phyloP scores from a whole-genome alignment of 2,888 invertebrate species.

The Lithosia quadra region DNA sequence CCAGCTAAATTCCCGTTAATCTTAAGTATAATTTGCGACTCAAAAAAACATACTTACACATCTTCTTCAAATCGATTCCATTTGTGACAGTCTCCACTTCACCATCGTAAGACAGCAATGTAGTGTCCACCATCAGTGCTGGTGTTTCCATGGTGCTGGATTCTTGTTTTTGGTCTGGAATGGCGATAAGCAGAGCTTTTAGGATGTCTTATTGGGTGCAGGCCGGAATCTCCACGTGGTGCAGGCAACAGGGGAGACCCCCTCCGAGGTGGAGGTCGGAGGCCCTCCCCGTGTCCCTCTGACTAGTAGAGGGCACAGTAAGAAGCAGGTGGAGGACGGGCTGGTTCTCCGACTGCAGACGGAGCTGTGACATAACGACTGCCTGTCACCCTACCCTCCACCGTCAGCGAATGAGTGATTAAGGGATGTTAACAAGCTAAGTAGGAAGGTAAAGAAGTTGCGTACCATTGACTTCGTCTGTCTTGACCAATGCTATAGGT shows the following conservation, averaged over 20 bases:
- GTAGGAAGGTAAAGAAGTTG: background rate
- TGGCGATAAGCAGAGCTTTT: background rate
- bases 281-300: too few species aligned
- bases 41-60: conserved; percentile 40
- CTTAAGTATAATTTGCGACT: background rate
- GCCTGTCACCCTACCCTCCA: too few species aligned
- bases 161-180: conserved; percentile 13
- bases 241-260: too few species aligned
- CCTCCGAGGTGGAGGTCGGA: too few species aligned
- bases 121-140: conserved; percentile 47
- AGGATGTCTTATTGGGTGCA: background rate
- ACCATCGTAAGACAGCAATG: conserved; percentile 58
- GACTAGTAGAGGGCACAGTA: too few species aligned
- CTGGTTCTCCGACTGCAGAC: too few species aligned
- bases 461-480: conserved; percentile 1
- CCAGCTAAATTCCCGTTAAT: too few species aligned
- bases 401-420: too few species aligned
- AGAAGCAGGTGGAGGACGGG: too few species aligned
- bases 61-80: conserved; percentile 33
- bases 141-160: background rate
- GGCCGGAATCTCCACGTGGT: too few species aligned
- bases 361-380: too few species aligned
- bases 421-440: too few species aligned
- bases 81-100: conserved; percentile 49
- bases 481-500: background rate